Evolutionary conservation across 2,797 vertebrate genomes (phyloP), one percentile per base, ranked within the genome.

Genomic region (Lacerta bilineata): DNA sequence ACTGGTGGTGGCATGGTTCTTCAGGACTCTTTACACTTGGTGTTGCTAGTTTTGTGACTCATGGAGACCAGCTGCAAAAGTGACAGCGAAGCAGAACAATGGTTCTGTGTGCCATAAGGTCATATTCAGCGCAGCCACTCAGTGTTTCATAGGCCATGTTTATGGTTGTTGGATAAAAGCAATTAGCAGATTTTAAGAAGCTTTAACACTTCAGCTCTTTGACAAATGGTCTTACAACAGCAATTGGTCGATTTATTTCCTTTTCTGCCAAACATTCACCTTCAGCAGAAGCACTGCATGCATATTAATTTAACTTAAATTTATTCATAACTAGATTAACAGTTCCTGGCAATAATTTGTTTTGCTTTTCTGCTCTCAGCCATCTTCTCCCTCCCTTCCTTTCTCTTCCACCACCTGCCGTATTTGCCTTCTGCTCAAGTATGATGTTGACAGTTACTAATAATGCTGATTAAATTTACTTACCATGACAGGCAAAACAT

Each of bases 401-500:
- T 36, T 41, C 79, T 41, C n/a, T 55, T 18, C 41, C 29, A 93
- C 95, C 95, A 97, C 96, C 96, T 96, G 95, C 95, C 96, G 90
- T 95, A 96, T 95, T 95, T 96, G 93, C 95, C 95, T 97, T 97
- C 95, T 96, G 95, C 87, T 96, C 92, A 93, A 96, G 86, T 90
- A 90, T 81, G 86, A 86, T 95, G 92, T 94, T 96, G 96, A 96
- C 95, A 97, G 94, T 96, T 96, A 95, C 93, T 96, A 97, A 97
- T 96, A 96, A 97, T 94, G 91, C 90, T 94, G 92, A 95, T 96
- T 96, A 96, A 95, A 96, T 96, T 96, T 96, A 91, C 92, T 95
- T 94, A 89, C 91, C 91, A 93, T 96, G 94, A 94, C 85, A 95
- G 93, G 91, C 90, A 96, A 97, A 97, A 96, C 90, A 95, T 59